phyloP scores from a whole-genome alignment of 2,113 vertebrate species.

The Carassius auratus region DNA sequence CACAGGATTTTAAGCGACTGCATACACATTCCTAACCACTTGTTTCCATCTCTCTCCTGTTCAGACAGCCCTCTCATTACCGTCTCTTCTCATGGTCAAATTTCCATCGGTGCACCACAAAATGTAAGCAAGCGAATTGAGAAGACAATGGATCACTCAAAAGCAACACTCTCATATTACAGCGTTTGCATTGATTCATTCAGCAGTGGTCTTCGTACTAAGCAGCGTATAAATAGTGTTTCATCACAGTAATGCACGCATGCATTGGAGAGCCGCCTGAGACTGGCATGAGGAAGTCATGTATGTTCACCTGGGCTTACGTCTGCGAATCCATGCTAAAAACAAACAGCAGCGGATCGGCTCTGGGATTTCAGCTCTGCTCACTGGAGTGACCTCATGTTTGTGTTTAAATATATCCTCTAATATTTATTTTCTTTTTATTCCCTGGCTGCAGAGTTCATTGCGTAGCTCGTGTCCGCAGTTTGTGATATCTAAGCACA shows the following conservation, averaged over 20 bases:
- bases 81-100: constrained; percentile 26
- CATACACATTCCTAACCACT: constrained; percentile 20
- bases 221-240: neutral
- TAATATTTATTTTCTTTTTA: constrained; percentile 50
- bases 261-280: constrained; percentile 2
- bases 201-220: neutral
- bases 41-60: constrained; percentile 3
- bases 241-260: neutral
- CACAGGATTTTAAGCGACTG: constrained; percentile 39
- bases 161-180: neutral
- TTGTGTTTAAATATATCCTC: constrained; percentile 51
- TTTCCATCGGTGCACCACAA: neutral
- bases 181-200: neutral
- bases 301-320: constrained; percentile 46
- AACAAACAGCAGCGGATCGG: constrained; percentile 46
- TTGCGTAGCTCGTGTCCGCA: constrained; percentile 27
- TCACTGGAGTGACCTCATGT: constrained; percentile 54
- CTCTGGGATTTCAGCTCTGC: constrained; percentile 35
- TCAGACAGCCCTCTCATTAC: neutral
- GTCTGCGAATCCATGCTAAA: constrained; percentile 43
- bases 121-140: neutral
- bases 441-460: constrained; percentile 33
- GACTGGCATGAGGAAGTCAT: constrained; percentile 14
- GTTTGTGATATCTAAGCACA: constrained; percentile 39
- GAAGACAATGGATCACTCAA: neutral